phyloP scores from a whole-genome alignment of 2,797 vertebrate genomes.

The Clarias pachynema region DNA sequence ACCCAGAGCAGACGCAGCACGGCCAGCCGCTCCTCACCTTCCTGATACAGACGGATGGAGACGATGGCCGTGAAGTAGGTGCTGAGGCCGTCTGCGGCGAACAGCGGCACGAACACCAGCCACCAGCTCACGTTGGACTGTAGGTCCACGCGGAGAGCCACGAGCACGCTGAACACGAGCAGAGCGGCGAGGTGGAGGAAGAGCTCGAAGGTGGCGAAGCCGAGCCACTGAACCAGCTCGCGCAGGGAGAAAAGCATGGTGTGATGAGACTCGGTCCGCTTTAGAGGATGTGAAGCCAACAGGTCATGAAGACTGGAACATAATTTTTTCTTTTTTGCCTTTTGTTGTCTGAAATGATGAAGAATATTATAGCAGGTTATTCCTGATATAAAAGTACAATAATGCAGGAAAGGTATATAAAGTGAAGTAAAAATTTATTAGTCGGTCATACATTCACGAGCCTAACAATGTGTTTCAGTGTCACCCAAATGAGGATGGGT shows the following conservation, averaged over 20 bases:
- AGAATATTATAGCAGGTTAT: background rate
- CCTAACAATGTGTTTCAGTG: too few relatives aligned
- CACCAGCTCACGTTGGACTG: slow-evolving; percentile 86
- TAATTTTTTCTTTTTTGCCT: slow-evolving; percentile 35
- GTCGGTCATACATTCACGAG: too few relatives aligned
- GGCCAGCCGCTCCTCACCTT: slow-evolving; percentile 93
- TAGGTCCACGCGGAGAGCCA: slow-evolving; percentile 84
- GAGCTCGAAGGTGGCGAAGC: slow-evolving; percentile 95
- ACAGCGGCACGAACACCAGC: slow-evolving; percentile 90
- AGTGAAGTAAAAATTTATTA: too few relatives aligned
- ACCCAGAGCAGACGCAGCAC: slow-evolving; percentile 97
- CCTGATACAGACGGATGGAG: slow-evolving; percentile 95
- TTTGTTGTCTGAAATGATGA: slow-evolving; percentile 15
- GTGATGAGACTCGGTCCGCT: too few relatives aligned
- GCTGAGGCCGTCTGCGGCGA: slow-evolving; percentile 95
- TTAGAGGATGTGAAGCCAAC: slow-evolving; percentile 1
- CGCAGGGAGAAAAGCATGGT: slow-evolving; percentile 91
- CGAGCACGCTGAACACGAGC: slow-evolving; percentile 87
- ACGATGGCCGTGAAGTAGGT: slow-evolving; percentile 98
- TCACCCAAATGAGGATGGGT: too few relatives aligned
- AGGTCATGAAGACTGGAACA: slow-evolving; percentile 1
- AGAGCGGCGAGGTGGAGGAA: slow-evolving; percentile 90
- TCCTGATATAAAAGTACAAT: too few relatives aligned
- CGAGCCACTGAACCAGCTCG: slow-evolving; percentile 96
- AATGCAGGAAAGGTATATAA: too few relatives aligned